These are phyloP conservation scores for Rhingia rostrata DNA, from an alignment of 2,888 invertebrate species.

Conservation along the genomic window DNA sequence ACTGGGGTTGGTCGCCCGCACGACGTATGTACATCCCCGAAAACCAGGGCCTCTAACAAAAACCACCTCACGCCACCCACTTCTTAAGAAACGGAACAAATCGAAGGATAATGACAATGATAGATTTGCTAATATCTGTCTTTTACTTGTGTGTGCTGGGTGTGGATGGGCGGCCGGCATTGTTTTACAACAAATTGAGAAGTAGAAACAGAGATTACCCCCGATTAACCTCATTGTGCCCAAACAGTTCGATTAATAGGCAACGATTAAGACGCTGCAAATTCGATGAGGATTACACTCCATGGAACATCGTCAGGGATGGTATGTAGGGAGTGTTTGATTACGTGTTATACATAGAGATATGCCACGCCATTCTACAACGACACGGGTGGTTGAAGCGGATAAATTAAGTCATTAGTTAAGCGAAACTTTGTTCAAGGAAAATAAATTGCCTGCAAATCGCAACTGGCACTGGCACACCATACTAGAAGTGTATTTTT, in stretches of 20 bases:
- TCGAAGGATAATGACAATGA: slow-evolving; percentile 83
- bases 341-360: slow-evolving; percentile 67
- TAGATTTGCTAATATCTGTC: slow-evolving; percentile 83
- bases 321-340: slow-evolving; percentile 66
- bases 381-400: slow-evolving; percentile 80
- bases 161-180: slow-evolving; percentile 46
- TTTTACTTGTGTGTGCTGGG: slow-evolving; percentile 77
- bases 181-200: slow-evolving; percentile 74
- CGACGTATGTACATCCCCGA: slow-evolving; percentile 19
- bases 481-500: slow-evolving; percentile 15
- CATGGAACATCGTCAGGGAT: slow-evolving; percentile 14
- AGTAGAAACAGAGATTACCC: slow-evolving; percentile 73
- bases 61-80: slow-evolving; percentile 42
- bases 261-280: slow-evolving; percentile 75
- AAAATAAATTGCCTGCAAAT: slow-evolving; percentile 73
- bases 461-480: slow-evolving; percentile 55
- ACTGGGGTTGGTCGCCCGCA: slow-evolving; percentile 31
- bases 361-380: slow-evolving; percentile 53
- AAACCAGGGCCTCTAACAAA: slow-evolving; percentile 45
- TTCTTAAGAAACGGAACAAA: slow-evolving; percentile 75
- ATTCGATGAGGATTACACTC: slow-evolving; percentile 76
- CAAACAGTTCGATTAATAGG: slow-evolving; percentile 76
- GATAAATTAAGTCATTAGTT: slow-evolving; percentile 84
- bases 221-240: slow-evolving; percentile 75
- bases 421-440: slow-evolving; percentile 76